Evolutionary conservation across 2,113 vertebrate genomes (phyloP), one percentile per base, ranked within the genome.

Genomic region (Ophthalmolycus amberensis): DNA sequence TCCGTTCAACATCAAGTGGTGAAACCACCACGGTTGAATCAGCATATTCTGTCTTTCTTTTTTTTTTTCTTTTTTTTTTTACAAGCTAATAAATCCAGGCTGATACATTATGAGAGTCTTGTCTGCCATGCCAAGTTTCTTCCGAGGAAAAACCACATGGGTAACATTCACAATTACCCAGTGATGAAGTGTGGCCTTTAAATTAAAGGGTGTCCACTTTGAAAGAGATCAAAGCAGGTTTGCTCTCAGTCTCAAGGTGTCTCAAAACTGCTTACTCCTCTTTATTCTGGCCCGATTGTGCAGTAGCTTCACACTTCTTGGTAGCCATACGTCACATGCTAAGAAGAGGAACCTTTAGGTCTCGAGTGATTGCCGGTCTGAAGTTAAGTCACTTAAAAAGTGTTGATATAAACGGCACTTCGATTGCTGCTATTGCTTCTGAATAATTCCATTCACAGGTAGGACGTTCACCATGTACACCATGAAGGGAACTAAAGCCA

Each of bases 21-120:
- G 44, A 74, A 88, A 70, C 83, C 86, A 71, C 87, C 64, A 16
- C 50, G n/a, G 75, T 72, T 85, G 75, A 87, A 78, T 78, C 71
- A 64, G 34, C 16, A 0, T 74, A 77, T 79, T 80, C 52, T 75
- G 34, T 69, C 64, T 42, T n/a, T n/a, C 7, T 60, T 15, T 5
- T 25, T 20, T 34, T 11, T 27, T 70, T 60, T 34, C 38, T 38
- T 38, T 0, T 14, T 64, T 65, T 34, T 85, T 86, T 75, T 63
- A 86, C 66, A 67, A 63, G 68, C 82, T 32, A 62, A 63, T 85
- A 80, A 88, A 87, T 80, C 27, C 69, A 67, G 63, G 64, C 68
- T 76, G 60, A 84, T 88, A 74, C 29, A 87, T 75, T 83, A 80
- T 71, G 59, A 29, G 75, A 50, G 69, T 16, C 64, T 56, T 52